These are phyloP conservation scores for Antheraea pernyi DNA, from an alignment of 1,140 invertebrate genomes.

Conservation along the genomic window DNA sequence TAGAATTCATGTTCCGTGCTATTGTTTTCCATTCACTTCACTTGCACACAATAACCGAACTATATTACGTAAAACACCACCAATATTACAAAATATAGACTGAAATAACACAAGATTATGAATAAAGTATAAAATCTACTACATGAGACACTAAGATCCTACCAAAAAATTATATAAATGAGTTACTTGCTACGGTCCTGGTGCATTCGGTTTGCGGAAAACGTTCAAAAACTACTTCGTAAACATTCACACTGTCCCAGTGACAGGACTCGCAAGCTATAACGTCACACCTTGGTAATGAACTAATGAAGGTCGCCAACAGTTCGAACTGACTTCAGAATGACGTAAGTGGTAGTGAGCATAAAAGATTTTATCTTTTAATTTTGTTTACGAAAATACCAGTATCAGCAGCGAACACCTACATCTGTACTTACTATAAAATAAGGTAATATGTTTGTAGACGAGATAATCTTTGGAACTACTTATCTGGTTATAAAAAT, in stretches of 20 bases:
- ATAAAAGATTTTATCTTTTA: not conserved
- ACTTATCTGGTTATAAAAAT: too few relatives aligned
- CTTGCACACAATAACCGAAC: too few relatives aligned
- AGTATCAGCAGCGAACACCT: not conserved
- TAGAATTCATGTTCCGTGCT: too few relatives aligned
- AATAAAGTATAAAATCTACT: too few relatives aligned
- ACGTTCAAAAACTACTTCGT: not conserved
- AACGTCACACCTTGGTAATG: conserved; percentile 28
- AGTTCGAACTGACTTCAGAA: not conserved
- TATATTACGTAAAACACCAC: too few relatives aligned
- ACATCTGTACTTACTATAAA: not conserved
- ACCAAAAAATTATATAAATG: too few relatives aligned
- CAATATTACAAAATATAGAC: too few relatives aligned
- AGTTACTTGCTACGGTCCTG: not conserved
- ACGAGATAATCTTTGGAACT: too few relatives aligned
- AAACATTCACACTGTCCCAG: not conserved
- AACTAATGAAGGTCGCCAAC: conserved; percentile 23
- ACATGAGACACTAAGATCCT: too few relatives aligned
- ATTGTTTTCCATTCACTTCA: too few relatives aligned
- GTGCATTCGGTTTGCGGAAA: not conserved
- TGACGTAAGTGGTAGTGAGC: not conserved
- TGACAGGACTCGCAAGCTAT: not conserved
- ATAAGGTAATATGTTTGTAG: too few relatives aligned
- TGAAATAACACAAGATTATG: too few relatives aligned
- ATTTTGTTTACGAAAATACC: not conserved